phyloP scores from a whole-genome alignment of 2,888 invertebrate species.

The Drosophila infuscata region DNA sequence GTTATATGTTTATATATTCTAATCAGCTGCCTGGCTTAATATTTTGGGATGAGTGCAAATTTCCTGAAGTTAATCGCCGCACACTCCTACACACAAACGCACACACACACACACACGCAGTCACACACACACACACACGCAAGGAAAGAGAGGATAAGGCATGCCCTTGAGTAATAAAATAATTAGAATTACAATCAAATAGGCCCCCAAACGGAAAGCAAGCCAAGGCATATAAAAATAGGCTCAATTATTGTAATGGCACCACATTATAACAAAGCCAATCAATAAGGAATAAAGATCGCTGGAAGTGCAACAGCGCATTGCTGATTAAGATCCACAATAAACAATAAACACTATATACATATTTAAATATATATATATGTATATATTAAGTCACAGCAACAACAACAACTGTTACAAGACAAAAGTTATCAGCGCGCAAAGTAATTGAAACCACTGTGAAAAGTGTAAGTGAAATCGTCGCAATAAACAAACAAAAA shows the following conservation, averaged over 20 bases:
- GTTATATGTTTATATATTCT: constrained; percentile 5
- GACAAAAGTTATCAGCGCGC: constrained; percentile 39
- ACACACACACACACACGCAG: background rate
- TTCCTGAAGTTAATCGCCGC: constrained; percentile 49
- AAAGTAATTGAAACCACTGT: constrained; percentile 33
- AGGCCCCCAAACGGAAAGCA: constrained; percentile 15
- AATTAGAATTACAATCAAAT: constrained; percentile 35
- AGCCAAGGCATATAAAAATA: constrained; percentile 32
- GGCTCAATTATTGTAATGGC: constrained; percentile 39
- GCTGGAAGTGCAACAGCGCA: constrained; percentile 29
- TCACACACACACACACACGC: background rate
- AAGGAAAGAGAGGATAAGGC: background rate
- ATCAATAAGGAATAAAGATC: constrained; percentile 23
- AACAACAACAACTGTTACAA: constrained; percentile 19
- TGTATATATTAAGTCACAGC: background rate
- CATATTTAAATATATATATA: constrained; percentile 1
- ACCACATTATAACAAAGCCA: constrained; percentile 52
- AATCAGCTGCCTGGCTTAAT: constrained; percentile 41
- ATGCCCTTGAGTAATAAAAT: constrained; percentile 30
- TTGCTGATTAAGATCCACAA: constrained; percentile 44
- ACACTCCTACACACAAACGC: background rate
- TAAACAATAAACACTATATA: background rate
- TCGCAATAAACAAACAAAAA: constrained; percentile 13
- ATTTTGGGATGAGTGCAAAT: constrained; percentile 34
- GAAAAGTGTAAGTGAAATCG: constrained; percentile 59